These are phyloP conservation scores for Papilio dardanus DNA, from an alignment of 1,140 invertebrate species.

Conservation along the genomic window DNA sequence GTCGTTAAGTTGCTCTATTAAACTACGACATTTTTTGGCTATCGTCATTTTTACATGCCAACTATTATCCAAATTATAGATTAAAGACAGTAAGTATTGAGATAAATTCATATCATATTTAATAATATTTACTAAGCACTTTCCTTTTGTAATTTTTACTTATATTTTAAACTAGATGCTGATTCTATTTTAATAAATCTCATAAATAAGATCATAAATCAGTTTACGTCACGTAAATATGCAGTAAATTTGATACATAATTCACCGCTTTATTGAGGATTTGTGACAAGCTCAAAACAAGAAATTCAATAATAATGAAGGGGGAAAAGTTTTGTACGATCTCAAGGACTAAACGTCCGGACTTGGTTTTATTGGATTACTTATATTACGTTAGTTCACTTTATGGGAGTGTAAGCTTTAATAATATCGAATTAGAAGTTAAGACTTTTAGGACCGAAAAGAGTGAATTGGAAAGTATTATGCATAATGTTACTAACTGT, in stretches of 20 bases:
- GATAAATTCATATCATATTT: not conserved
- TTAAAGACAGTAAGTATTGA: not conserved
- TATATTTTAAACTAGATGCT: not conserved
- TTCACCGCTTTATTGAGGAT: slow-evolving; percentile 30
- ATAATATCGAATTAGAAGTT: slow-evolving; percentile 12
- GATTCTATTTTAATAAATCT: not conserved
- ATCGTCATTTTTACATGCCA: not conserved
- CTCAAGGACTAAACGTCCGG: slow-evolving; percentile 11
- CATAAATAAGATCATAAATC: slow-evolving; percentile 22
- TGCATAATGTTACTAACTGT: not conserved
- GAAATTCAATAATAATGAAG: slow-evolving; percentile 27
- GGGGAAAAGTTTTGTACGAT: slow-evolving; percentile 23
- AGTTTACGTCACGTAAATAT: slow-evolving; percentile 16
- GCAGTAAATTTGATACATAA: slow-evolving; percentile 26
- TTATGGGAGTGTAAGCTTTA: not conserved
- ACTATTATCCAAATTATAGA: not conserved
- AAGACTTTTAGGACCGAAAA: not conserved
- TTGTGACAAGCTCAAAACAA: slow-evolving; percentile 33
- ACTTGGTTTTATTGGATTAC: slow-evolving; percentile 28
- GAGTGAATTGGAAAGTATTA: not conserved
- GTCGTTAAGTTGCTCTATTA: not conserved
- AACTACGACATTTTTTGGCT: not conserved
- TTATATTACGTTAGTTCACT: not conserved
- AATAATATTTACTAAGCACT: not conserved
- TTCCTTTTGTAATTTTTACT: not conserved